phyloP scores from a whole-genome alignment of 2,888 invertebrate genomes.

The Megalurothrips usitatus region DNA sequence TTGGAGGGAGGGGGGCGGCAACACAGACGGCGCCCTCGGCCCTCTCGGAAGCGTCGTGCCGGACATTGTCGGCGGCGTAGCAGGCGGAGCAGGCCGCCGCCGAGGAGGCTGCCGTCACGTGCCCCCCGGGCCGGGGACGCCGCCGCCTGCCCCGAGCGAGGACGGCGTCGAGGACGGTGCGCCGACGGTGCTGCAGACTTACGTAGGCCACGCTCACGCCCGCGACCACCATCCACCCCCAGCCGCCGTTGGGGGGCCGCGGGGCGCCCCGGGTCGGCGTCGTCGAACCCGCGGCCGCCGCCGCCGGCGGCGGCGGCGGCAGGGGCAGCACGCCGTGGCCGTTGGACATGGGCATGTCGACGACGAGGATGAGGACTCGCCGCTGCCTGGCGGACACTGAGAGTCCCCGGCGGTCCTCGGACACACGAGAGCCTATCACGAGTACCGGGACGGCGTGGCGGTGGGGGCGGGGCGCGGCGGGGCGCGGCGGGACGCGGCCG shows the following conservation, averaged over 20 bases:
- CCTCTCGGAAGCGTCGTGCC: no score
- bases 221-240: constrained; percentile 42
- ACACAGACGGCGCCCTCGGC: no score
- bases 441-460: background rate
- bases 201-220: constrained; percentile 41
- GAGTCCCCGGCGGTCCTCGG: no score
- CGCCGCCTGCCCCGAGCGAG: no score
- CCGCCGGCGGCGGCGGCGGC: background rate
- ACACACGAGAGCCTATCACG: no score
- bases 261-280: background rate
- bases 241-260: constrained; percentile 42
- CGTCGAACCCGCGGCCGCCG: background rate
- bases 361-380: background rate
- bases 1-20: no score
- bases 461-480: background rate
- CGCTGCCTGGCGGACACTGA: background rate
- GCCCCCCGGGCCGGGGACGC: no score
- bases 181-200: background rate
- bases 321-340: background rate
- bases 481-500: background rate
- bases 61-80: no score
- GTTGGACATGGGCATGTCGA: background rate
- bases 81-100: no score
- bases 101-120: no score
- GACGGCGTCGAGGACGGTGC: no score